Percentiles rank a stretch among this genome's conserved stretches.
Evolutionary conservation across 1,140 invertebrate genomes (phyloP).

Genomic region (Drosophila trapezifrons): DNA sequence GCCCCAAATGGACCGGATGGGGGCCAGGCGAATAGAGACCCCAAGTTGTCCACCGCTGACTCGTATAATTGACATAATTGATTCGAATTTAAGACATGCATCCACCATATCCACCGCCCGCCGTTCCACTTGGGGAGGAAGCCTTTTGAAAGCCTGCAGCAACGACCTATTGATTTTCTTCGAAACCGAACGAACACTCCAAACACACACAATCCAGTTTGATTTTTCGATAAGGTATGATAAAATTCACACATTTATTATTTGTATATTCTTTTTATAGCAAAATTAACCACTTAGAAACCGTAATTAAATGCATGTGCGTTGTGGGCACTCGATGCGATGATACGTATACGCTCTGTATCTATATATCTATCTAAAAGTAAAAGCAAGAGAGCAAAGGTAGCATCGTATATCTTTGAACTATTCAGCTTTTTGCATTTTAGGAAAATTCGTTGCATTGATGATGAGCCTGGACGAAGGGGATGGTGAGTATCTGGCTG

Average conservation of each 20-base stretch:
- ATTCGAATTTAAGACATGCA: slow-evolving; percentile 48
- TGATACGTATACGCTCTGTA: slow-evolving; percentile 29
- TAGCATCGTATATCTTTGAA: slow-evolving; percentile 5
- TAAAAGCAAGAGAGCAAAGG: slow-evolving; percentile 14
- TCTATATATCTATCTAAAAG: slow-evolving; percentile 14
- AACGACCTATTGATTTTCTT: slow-evolving; percentile 62
- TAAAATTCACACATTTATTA: slow-evolving; percentile 47
- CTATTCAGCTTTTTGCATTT: slow-evolving; percentile 8
- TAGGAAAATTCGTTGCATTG: slow-evolving; percentile 37
- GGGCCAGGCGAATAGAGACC: slow-evolving; percentile 24
- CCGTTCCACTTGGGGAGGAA: slow-evolving; percentile 13
- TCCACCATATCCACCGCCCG: slow-evolving; percentile 6
- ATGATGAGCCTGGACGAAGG: slow-evolving; percentile 28
- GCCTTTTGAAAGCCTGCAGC: slow-evolving; percentile 6
- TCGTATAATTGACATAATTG: slow-evolving; percentile 76
- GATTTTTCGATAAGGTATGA: slow-evolving; percentile 25
- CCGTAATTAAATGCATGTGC: slow-evolving; percentile 72
- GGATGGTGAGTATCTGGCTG: slow-evolving; percentile 31
- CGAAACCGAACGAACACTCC: not conserved
- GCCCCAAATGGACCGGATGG: slow-evolving; percentile 51
- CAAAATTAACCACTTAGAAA: slow-evolving; percentile 57
- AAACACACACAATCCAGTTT: slow-evolving; percentile 6
- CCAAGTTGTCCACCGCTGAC: slow-evolving; percentile 4
- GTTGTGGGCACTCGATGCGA: slow-evolving; percentile 19
- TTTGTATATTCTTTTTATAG: slow-evolving; percentile 22